Evolutionary conservation across 2,888 invertebrate genomes (phyloP).

Genomic region (Azorinus chamasolen): DNA sequence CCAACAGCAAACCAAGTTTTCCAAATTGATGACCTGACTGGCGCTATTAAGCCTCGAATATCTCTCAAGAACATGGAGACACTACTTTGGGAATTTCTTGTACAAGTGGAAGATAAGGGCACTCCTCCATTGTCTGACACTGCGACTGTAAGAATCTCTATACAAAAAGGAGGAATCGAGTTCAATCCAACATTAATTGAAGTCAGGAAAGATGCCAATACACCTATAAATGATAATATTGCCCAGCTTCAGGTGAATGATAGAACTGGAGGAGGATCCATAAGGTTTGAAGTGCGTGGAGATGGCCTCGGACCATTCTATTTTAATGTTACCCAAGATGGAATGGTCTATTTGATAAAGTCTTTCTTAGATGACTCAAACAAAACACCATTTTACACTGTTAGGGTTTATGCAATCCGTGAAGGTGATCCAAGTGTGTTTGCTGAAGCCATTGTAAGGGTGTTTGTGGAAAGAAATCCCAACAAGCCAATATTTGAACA

Average conservation of each 20-base stretch:
- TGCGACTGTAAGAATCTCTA: conserved; percentile 91
- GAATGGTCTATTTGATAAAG: conserved; percentile 88
- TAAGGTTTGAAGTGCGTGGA: conserved; percentile 71
- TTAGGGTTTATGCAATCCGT: conserved; percentile 53
- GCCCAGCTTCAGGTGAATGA: conserved; percentile 50
- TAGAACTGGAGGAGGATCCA: conserved; percentile 45
- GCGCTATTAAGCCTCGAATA: conserved; percentile 59
- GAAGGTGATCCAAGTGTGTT: conserved; percentile 45
- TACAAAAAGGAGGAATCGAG: conserved; percentile 53
- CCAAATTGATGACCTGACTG: conserved; percentile 63
- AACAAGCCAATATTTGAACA: conserved; percentile 71
- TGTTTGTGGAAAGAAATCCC: conserved; percentile 78
- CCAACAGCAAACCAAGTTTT: conserved; percentile 51
- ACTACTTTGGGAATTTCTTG: conserved; percentile 86
- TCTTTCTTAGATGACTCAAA: conserved; percentile 65
- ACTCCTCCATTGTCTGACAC: conserved; percentile 94
- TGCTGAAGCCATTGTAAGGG: conserved; percentile 62
- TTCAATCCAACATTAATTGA: conserved; percentile 42
- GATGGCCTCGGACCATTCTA: conserved; percentile 88
- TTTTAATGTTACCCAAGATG: conserved; percentile 95
- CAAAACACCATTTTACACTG: conserved; percentile 60
- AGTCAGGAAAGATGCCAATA: conserved; percentile 43
- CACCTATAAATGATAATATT: conserved; percentile 23
- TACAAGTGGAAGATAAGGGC: conserved; percentile 93
- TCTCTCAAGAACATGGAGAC: conserved; percentile 35